phyloP scores from a whole-genome alignment of 2,888 invertebrate genomes.

The Pterostichus niger region DNA sequence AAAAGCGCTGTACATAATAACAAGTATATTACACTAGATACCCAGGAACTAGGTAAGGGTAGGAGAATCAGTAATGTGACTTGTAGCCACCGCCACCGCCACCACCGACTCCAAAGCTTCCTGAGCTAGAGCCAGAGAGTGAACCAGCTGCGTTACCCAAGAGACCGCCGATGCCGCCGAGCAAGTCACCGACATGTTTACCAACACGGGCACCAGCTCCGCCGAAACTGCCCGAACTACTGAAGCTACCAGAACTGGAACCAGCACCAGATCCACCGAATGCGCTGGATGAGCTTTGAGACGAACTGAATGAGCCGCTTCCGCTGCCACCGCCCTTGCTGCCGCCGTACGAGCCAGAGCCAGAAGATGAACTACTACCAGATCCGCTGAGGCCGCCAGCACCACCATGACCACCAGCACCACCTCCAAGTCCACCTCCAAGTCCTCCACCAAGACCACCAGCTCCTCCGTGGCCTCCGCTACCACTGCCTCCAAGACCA shows the following conservation, averaged over 20 bases:
- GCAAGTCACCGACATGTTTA: slow-evolving; percentile 45
- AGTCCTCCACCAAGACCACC: slow-evolving; percentile 51
- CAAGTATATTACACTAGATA: slow-evolving; percentile 20
- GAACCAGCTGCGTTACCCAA: slow-evolving; percentile 57
- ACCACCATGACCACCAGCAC: slow-evolving; percentile 15
- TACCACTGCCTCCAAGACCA: slow-evolving; percentile 34
- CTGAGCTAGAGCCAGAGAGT: slow-evolving; percentile 50
- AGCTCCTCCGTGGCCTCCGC: slow-evolving; percentile 26
- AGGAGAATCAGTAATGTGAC: slow-evolving; percentile 53
- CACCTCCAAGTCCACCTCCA: slow-evolving; percentile 29
- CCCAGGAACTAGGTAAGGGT: slow-evolving; percentile 23
- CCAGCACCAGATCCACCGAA: slow-evolving; percentile 47
- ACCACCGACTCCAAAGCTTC: slow-evolving; percentile 9
- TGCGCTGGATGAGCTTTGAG: slow-evolving; percentile 48
- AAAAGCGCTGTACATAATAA: neutral
- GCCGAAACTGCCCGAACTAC: slow-evolving; percentile 56
- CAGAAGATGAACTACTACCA: slow-evolving; percentile 2
- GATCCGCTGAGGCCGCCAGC: slow-evolving; percentile 1
- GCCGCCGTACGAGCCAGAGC: slow-evolving; percentile 47
- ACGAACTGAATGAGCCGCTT: slow-evolving; percentile 39
- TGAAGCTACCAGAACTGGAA: slow-evolving; percentile 60
- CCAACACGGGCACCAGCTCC: slow-evolving; percentile 42
- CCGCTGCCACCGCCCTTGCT: slow-evolving; percentile 25
- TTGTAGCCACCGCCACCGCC: slow-evolving; percentile 26
- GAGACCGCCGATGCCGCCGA: slow-evolving; percentile 52